Conservation (phyloP, 1,140 invertebrate species). For the Drosophila guanche region DNA sequence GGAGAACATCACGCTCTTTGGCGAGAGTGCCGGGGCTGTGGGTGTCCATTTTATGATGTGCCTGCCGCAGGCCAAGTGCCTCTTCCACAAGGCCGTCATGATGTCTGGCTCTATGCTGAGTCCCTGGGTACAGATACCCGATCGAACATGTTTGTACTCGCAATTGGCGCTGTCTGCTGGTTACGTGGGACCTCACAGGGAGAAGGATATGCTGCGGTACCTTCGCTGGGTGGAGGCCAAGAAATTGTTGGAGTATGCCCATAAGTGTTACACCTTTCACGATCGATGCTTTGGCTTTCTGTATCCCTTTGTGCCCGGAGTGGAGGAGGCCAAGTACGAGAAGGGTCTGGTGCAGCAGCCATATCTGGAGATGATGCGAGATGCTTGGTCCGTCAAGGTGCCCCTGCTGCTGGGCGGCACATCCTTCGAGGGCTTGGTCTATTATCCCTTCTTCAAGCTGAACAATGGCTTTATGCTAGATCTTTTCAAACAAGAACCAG, state of each 20-base stretch:
- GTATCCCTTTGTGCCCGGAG: constrained; percentile 64
- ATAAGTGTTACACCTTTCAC: constrained; percentile 36
- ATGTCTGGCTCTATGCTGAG: constrained; percentile 85
- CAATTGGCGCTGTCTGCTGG: constrained; percentile 56
- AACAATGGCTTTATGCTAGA: constrained; percentile 54
- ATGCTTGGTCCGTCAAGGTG: constrained; percentile 73
- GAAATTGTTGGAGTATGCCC: constrained; percentile 81
- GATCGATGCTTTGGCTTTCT: constrained; percentile 50
- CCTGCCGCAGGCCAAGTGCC: constrained; percentile 77
- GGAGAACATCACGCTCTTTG: constrained; percentile 76
- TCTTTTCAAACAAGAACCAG: constrained; percentile 42
- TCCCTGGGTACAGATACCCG: constrained; percentile 60
- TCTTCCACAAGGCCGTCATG: constrained; percentile 86
- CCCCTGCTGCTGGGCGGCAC: constrained; percentile 82
- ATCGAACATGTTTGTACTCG: constrained; percentile 10
- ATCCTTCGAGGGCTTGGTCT: constrained; percentile 72
- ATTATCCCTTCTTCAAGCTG: constrained; percentile 47
- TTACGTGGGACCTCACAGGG: constrained; percentile 49
- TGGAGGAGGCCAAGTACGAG: constrained; percentile 50
- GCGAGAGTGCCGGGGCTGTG: constrained; percentile 78
- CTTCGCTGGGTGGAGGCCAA: constrained; percentile 85
- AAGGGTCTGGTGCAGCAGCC: constrained; percentile 37
- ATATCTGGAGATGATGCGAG: constrained; percentile 53
- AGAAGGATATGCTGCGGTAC: constrained; percentile 79
- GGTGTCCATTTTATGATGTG: constrained; percentile 72